Percentiles rank a stretch among this genome's conserved stretches.
phyloP scores from a whole-genome alignment of 2,113 vertebrate genomes.

The Cinclus cinclus region DNA sequence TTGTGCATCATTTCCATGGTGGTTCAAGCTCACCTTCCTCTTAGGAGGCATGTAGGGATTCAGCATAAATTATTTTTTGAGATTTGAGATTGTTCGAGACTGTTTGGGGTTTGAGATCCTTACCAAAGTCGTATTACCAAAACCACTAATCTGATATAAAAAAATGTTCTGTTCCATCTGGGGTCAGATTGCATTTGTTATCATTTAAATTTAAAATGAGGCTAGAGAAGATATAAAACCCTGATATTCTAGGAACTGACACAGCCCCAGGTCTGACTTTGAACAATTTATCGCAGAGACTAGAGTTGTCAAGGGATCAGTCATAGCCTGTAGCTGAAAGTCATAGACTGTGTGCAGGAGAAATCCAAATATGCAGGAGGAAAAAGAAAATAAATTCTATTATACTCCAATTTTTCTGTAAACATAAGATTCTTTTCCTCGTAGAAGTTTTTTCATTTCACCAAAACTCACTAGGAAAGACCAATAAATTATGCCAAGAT shows the following conservation, averaged over 20 bases:
- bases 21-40: neutral
- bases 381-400: neutral
- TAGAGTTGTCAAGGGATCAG: constrained; percentile 64
- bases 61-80: neutral
- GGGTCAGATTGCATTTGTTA: constrained; percentile 21
- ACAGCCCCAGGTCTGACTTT: constrained; percentile 67
- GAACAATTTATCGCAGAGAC: constrained; percentile 57
- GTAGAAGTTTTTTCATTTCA: neutral
- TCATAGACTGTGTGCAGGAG: neutral
- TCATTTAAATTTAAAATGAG: constrained; percentile 65
- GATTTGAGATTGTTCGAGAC: neutral
- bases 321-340: constrained; percentile 56
- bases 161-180: neutral
- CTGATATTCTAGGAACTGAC: constrained; percentile 65
- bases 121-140: neutral
- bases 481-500: neutral
- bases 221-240: constrained; percentile 50
- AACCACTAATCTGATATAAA: neutral
- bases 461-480: neutral
- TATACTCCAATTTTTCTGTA: constrained; percentile 2
- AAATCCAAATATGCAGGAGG: constrained; percentile 26
- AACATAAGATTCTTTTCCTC: neutral
- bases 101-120: neutral
- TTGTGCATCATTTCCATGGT: neutral
- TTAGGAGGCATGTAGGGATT: neutral